phyloP scores from a whole-genome alignment of 2,888 invertebrate species.

The Apoda limacodes region DNA sequence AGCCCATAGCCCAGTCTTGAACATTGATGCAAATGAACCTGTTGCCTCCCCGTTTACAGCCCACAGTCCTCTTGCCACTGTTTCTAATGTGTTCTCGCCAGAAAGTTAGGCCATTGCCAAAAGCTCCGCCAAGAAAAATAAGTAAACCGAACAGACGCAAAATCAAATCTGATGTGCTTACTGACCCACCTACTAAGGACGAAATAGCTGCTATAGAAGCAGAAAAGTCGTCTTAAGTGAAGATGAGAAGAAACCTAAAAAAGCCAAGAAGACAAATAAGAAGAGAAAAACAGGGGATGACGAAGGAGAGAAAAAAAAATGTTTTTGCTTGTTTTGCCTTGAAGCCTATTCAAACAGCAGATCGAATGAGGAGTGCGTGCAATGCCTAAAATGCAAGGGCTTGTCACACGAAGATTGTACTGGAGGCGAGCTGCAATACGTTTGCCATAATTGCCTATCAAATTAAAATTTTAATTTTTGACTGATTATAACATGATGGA shows the following conservation, averaged over 20 bases:
- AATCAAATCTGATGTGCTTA: constrained; percentile 24
- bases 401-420: constrained; percentile 10
- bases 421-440: too few species aligned
- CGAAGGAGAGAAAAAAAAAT: constrained; percentile 10
- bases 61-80: too few species aligned
- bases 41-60: too few species aligned
- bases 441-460: too few species aligned
- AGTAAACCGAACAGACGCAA: constrained; percentile 23
- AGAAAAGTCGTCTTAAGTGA: constrained; percentile 16
- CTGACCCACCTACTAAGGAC: constrained; percentile 23
- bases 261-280: constrained; percentile 9
- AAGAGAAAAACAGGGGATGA: constrained; percentile 9
- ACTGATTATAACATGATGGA: too few species aligned
- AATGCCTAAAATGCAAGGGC: constrained; percentile 10
- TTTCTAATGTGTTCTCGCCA: too few species aligned
- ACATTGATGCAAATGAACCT: too few species aligned
- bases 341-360: constrained; percentile 15
- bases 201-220: constrained; percentile 24
- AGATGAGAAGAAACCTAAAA: constrained; percentile 13
- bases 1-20: too few species aligned
- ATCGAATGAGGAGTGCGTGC: constrained; percentile 11
- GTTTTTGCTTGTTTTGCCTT: constrained; percentile 12
- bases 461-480: too few species aligned
- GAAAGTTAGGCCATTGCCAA: constrained; percentile 21
- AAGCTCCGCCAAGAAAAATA: constrained; percentile 23